Conservation (phyloP, 2,888 invertebrate species). For the Sipha maydis region DNA sequence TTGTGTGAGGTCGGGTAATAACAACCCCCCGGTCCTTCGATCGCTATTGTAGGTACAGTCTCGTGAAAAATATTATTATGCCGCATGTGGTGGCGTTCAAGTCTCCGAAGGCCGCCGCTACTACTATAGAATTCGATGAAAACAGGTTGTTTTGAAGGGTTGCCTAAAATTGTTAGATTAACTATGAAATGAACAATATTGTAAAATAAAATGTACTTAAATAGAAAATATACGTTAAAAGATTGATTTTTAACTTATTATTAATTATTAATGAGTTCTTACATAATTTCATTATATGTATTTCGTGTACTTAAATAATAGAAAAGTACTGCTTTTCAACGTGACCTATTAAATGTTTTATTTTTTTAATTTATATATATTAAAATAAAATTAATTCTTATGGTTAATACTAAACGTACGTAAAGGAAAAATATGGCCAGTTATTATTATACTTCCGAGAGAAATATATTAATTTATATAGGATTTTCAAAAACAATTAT, state of each 20-base stretch:
- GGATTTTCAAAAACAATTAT: neutral
- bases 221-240: neutral
- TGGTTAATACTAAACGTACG: no score
- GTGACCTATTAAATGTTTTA: neutral
- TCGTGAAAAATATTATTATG: constrained; percentile 14
- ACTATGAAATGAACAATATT: neutral
- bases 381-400: no score
- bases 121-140: neutral
- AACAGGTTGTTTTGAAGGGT: constrained; percentile 53
- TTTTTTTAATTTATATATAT: no score
- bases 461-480: neutral
- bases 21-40: constrained; percentile 24
- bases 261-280: no score
- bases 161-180: constrained; percentile 21
- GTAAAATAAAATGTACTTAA: neutral
- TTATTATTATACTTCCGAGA: no score
- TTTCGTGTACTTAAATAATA: neutral
- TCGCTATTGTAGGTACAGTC: neutral
- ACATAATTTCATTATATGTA: neutral
- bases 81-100: constrained; percentile 54
- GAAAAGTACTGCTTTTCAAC: neutral
- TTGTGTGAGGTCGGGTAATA: constrained; percentile 50
- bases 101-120: constrained; percentile 49
- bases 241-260: neutral
- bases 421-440: no score